A percentile compares a stretch with the other conserved stretches of the same genome.
Evolutionary conservation across 2,113 vertebrate genomes (phyloP).

Genomic region (Corythoichthys intestinalis): DNA sequence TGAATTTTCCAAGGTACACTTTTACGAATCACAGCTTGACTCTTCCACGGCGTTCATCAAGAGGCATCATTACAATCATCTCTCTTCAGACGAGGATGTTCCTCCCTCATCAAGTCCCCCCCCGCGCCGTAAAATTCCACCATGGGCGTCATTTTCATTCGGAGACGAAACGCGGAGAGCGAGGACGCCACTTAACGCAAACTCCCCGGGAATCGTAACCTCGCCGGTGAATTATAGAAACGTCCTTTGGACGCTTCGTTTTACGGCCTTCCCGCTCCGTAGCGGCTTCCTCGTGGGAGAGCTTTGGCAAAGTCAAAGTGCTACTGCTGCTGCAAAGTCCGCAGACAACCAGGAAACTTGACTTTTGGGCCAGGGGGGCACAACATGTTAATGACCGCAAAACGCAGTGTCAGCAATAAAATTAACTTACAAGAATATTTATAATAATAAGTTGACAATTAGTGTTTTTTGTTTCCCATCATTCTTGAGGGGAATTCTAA

Average conservation of each 20-base stretch:
- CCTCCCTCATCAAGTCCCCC: not conserved
- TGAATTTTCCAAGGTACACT: not conserved
- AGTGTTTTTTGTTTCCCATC: too few species aligned
- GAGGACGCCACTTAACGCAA: not conserved
- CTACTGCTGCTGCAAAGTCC: not conserved
- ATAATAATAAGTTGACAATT: too few species aligned
- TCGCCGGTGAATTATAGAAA: constrained; percentile 6
- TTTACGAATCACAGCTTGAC: not conserved
- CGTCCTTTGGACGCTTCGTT: not conserved
- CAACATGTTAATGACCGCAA: too few species aligned
- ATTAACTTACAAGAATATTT: too few species aligned
- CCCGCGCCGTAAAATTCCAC: not conserved
- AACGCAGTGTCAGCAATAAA: too few species aligned
- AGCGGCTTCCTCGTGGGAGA: not conserved
- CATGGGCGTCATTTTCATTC: not conserved
- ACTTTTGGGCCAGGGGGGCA: too few species aligned
- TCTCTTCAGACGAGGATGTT: not conserved
- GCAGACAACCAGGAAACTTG: too few species aligned
- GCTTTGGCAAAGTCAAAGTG: constrained; percentile 8
- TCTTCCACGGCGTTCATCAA: not conserved
- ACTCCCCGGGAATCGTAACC: constrained; percentile 9
- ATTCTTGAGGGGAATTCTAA: too few species aligned
- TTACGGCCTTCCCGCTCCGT: constrained; percentile 1
- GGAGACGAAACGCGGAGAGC: not conserved
- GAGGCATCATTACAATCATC: not conserved